Conservation (phyloP, 2,888 invertebrate genomes). For the Xanthostigma xanthostigma region DNA sequence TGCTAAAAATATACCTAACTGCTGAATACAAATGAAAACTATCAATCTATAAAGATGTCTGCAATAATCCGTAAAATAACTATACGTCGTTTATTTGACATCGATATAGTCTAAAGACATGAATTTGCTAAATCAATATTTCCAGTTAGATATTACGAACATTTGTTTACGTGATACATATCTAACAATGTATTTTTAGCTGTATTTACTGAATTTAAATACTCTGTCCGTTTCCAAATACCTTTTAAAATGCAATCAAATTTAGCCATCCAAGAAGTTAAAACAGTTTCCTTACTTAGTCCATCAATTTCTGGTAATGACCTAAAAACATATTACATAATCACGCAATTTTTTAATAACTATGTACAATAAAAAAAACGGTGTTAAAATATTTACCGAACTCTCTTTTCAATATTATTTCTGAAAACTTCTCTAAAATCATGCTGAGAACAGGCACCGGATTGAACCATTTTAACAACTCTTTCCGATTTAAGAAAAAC, state of each 20-base stretch:
- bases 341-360: neutral
- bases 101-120: too few species aligned
- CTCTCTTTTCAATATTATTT: constrained; percentile 96
- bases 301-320: constrained; percentile 99
- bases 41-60: too few species aligned
- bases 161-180: too few species aligned
- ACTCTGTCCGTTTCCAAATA: constrained; percentile 30
- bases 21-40: too few species aligned
- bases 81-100: too few species aligned
- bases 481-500: constrained; percentile 96
- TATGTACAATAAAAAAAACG: neutral
- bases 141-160: too few species aligned
- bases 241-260: constrained; percentile 97
- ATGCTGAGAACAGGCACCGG: constrained; percentile 95
- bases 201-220: neutral
- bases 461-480: constrained; percentile 90
- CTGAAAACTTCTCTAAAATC: constrained; percentile 98
- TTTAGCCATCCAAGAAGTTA: constrained; percentile 98
- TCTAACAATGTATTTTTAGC: too few species aligned
- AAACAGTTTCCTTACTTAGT: constrained; percentile 94
- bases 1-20: too few species aligned
- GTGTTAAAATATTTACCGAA: constrained; percentile 42
- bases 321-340: constrained; percentile 30
- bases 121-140: too few species aligned
- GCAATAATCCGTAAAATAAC: too few species aligned